Conservation (phyloP, 2,113 vertebrate genomes). For the Polyodon spathula region DNA sequence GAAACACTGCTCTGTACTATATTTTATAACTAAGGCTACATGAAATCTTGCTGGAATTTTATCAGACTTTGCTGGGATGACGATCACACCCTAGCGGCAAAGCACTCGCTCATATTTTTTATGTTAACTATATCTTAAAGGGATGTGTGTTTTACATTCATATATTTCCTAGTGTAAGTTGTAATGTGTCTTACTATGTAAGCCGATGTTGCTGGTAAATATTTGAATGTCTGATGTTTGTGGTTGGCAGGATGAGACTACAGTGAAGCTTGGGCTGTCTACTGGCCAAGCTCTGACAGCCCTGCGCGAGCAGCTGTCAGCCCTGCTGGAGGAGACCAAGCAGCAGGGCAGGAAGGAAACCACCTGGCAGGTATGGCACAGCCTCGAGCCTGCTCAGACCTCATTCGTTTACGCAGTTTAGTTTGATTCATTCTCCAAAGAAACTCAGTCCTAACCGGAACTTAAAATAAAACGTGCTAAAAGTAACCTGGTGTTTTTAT, state of each 20-base stretch:
- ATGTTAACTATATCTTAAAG: background rate
- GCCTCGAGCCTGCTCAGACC: background rate
- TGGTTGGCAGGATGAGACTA: conserved; percentile 64
- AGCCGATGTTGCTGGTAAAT: background rate
- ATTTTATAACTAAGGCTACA: no score
- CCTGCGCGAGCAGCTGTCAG: conserved; percentile 76
- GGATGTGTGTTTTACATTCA: background rate
- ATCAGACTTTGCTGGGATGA: background rate
- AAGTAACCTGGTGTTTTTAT: no score
- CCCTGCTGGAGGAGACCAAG: conserved; percentile 75
- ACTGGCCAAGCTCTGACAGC: conserved; percentile 77
- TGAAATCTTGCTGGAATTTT: no score
- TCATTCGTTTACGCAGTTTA: background rate
- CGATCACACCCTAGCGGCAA: background rate
- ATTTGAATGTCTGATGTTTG: conserved; percentile 7
- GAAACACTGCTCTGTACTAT: no score
- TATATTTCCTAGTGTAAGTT: background rate
- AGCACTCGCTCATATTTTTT: background rate
- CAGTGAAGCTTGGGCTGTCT: conserved; percentile 72
- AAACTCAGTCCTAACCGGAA: no score
- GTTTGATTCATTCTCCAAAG: no score
- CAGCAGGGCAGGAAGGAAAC: conserved; percentile 51
- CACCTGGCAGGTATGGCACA: conserved; percentile 62
- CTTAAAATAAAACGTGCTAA: no score
- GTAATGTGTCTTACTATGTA: background rate